Evolutionary conservation across 2,113 vertebrate genomes (phyloP), one percentile per base, ranked within the genome.

Genomic region (Triplophysa tibetana): DNA sequence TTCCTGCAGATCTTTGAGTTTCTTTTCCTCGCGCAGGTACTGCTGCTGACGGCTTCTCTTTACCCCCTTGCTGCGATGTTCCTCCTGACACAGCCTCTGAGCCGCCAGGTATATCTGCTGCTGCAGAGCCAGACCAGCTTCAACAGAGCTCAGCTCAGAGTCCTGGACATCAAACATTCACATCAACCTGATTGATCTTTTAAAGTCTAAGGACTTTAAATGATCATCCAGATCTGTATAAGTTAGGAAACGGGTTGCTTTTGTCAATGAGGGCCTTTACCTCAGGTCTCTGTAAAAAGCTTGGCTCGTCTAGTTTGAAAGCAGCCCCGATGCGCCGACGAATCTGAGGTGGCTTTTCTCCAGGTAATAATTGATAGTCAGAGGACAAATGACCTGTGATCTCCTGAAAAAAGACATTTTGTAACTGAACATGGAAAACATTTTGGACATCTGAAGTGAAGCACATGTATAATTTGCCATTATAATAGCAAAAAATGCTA

Each of bases 21-120:
- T 97, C 82, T 90, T 92, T 87, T 97, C 95, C 80, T 95, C 94
- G 8, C 86, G 90, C 83, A 90, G 91, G 0, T 86, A 88, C 0
- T 91, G 94, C 0, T 91, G 94, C 65, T 93, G 79, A 0, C 96
- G 91, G 81, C 93, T 94, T 88, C 93, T 93, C 21, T 88, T 93
- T 0, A 94, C 88, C 56, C 93, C 91, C 61, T 95, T 91, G 76
- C 90, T 90, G 1, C 91, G 89, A 84, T 94, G 94, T 66, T 93
- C 91, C 88, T 98, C 96, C 0, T 81, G 84, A 24, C 89, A 95
- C 9, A 99, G 94, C 11, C 90, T 90, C 0, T 90, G 91, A 0
- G 94, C 92, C 0, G 97, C 97, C 81, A 94, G 92, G 0, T 93
- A 91, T 29, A 99, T 97, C 92, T 96, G 95, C 81, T 93, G 92